Conservation (phyloP, 2,113 vertebrate genomes). For the Blennius ocellaris region DNA sequence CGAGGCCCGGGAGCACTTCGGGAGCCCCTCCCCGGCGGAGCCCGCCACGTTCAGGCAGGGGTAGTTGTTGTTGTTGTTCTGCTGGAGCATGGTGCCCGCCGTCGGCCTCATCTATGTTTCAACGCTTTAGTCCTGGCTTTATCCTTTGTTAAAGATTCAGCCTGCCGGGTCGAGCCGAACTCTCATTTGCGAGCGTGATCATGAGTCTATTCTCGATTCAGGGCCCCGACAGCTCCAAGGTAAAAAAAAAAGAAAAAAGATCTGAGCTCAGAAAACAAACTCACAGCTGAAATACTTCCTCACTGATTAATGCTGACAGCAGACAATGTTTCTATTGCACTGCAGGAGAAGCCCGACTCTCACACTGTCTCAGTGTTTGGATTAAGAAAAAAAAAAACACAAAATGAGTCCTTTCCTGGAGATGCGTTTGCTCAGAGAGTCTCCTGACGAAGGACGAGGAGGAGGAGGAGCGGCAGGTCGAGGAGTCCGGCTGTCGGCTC, state of each 20-base stretch:
- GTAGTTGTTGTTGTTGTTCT: constrained; percentile 87
- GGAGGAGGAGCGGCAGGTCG: constrained; percentile 8
- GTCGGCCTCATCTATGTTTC: constrained; percentile 68
- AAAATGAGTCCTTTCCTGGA: neutral
- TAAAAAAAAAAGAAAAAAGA: constrained; percentile 25
- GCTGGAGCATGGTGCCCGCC: constrained; percentile 80
- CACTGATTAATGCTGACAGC: constrained; percentile 17
- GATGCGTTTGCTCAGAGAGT: constrained; percentile 7
- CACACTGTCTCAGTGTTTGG: neutral
- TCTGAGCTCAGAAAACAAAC: constrained; percentile 6
- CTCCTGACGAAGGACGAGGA: neutral
- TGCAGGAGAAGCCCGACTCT: neutral
- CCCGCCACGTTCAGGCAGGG: constrained; percentile 76
- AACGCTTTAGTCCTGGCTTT: constrained; percentile 20
- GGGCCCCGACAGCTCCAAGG: constrained; percentile 14
- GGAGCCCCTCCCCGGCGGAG: constrained; percentile 68
- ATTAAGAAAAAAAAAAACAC: no score
- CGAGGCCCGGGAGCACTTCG: constrained; percentile 68
- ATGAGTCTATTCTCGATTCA: constrained; percentile 41
- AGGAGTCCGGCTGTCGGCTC: constrained; percentile 29
- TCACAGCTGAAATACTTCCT: neutral
- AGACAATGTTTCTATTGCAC: neutral
- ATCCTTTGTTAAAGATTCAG: constrained; percentile 46
- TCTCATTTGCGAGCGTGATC: constrained; percentile 38
- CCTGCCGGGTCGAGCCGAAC: constrained; percentile 5